phyloP scores from a whole-genome alignment of 2,888 invertebrate genomes.

The Callimorpha dominula region DNA sequence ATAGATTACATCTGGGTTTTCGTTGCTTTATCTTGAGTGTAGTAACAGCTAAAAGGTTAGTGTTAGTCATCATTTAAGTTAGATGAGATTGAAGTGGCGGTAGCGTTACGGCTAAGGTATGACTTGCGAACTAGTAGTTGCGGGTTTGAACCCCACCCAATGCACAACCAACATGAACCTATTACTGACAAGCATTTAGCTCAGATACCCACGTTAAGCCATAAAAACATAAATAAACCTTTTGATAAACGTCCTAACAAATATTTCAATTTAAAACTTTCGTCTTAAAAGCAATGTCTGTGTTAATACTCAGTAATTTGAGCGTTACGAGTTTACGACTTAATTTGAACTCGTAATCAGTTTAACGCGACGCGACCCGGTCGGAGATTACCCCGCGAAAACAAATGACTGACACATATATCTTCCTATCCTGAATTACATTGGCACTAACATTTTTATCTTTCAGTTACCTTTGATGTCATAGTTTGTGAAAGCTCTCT shows the following conservation, averaged over 20 bases:
- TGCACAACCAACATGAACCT: background rate
- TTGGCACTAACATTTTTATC: constrained; percentile 63
- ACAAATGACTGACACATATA: constrained; percentile 77
- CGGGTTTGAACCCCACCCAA: background rate
- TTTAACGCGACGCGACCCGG: constrained; percentile 72
- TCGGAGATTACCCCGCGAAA: constrained; percentile 75
- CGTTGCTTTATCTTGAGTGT: background rate
- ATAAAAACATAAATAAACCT: constrained; percentile 15
- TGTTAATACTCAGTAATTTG: constrained; percentile 80
- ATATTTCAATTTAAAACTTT: constrained; percentile 54
- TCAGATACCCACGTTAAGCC: background rate
- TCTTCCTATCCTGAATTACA: constrained; percentile 70
- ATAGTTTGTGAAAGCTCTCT: constrained; percentile 53
- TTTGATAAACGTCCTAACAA: constrained; percentile 37
- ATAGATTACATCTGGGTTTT: too few relatives aligned
- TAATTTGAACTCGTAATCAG: constrained; percentile 85
- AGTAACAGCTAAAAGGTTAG: background rate
- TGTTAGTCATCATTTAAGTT: background rate
- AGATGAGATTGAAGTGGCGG: too few relatives aligned
- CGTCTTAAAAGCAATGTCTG: constrained; percentile 65
- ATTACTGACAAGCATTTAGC: background rate
- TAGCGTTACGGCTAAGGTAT: too few relatives aligned
- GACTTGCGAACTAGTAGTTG: too few relatives aligned
- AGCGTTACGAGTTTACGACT: constrained; percentile 82
- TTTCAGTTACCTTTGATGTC: constrained; percentile 56